These are phyloP conservation scores for Drosophila melanica DNA, from an alignment of 1,140 invertebrate species.

Conservation along the genomic window DNA sequence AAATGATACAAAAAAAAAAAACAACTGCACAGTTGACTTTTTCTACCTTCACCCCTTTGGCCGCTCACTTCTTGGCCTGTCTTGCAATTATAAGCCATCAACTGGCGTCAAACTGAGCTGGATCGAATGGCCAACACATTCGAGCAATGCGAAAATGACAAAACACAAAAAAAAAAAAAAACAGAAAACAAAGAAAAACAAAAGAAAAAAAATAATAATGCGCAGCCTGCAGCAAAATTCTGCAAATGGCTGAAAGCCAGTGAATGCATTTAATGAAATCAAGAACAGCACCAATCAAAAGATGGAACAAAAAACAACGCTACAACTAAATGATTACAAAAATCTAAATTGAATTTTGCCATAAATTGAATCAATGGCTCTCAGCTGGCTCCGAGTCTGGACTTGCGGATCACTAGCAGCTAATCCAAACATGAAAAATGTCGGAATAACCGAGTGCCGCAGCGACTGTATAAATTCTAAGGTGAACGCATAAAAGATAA, in stretches of 20 bases:
- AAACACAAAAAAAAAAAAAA: background rate
- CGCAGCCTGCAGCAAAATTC: conserved; percentile 35
- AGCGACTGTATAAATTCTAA: conserved; percentile 72
- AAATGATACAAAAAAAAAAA: conserved; percentile 27
- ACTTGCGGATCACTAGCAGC: conserved; percentile 42
- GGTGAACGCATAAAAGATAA: conserved; percentile 61
- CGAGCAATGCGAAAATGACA: conserved; percentile 63
- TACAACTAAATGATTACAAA: conserved; percentile 80
- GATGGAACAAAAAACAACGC: conserved; percentile 31
- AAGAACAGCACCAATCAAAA: conserved; percentile 60
- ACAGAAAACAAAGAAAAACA: too few species aligned
- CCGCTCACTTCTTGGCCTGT: background rate
- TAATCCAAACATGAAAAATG: conserved; percentile 77
- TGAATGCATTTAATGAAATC: conserved; percentile 72
- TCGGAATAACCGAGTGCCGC: conserved; percentile 57
- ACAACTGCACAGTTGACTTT: conserved; percentile 24
- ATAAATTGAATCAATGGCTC: conserved; percentile 67
- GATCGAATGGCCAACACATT: conserved; percentile 54
- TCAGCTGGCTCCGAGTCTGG: background rate
- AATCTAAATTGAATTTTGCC: conserved; percentile 81
- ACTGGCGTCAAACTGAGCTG: conserved; percentile 43
- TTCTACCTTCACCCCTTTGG: conserved; percentile 6
- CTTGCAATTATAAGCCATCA: conserved; percentile 54
- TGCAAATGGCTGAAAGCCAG: conserved; percentile 54
- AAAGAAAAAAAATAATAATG: conserved; percentile 1